Conservation (phyloP, 1,140 invertebrate genomes). For the Bombus pascuorum region DNA sequence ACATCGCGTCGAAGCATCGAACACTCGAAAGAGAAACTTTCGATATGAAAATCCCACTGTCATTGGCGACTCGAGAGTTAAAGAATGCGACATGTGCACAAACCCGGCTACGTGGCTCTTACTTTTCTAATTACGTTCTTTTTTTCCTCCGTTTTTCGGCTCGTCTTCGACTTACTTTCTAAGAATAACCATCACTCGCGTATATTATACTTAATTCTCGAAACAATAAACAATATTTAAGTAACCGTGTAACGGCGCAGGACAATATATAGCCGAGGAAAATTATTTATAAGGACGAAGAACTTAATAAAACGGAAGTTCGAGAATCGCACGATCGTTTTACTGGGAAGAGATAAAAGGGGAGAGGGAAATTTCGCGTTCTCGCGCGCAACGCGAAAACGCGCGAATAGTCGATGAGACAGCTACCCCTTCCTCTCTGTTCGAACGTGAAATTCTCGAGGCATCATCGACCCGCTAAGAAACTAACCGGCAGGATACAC, state of each 20-base stretch:
- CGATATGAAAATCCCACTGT: background rate
- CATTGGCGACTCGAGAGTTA: background rate
- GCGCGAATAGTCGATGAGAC: background rate
- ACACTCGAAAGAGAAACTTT: conserved; percentile 10
- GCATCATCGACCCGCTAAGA: conserved; percentile 36
- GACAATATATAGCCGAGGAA: conserved; percentile 11
- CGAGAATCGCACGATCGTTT: conserved; percentile 35
- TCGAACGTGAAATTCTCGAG: conserved; percentile 32
- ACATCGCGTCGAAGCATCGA: conserved; percentile 36
- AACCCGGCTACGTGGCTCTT: conserved; percentile 44
- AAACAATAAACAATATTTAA: conserved; percentile 40
- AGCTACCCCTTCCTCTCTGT: background rate
- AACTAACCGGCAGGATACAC: conserved; percentile 23
- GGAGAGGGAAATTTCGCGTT: background rate
- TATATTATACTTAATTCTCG: background rate
- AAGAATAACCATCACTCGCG: conserved; percentile 24
- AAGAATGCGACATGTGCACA: conserved; percentile 36
- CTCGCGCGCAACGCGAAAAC: background rate
- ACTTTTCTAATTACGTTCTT: background rate
- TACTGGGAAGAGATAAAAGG: background rate
- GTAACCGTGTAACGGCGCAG: conserved; percentile 36
- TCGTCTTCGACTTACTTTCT: conserved; percentile 2
- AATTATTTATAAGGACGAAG: background rate
- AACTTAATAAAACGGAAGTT: conserved; percentile 19
- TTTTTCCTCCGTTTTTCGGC: background rate